Percentiles rank a stretch among this genome's conserved stretches.
Conservation (phyloP, 2,888 invertebrate genomes). For the Meta bourneti region DNA sequence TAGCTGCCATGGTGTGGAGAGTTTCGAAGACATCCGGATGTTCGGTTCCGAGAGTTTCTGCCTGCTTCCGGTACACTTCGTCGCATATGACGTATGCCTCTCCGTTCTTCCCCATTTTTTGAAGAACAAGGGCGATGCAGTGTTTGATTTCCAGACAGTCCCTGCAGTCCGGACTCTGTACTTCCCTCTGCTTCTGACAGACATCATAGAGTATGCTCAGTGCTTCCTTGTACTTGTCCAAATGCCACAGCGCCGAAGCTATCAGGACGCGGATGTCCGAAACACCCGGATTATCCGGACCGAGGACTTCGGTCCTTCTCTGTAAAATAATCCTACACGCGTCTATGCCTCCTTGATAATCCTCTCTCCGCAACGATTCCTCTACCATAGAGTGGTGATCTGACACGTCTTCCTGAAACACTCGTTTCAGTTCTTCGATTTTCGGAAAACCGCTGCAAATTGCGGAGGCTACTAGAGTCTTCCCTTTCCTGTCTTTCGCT, state of each 20-base stretch:
- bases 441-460: constrained; percentile 39
- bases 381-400: not conserved
- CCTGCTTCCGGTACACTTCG: not conserved
- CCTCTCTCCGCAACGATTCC: not conserved
- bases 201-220: constrained; percentile 21
- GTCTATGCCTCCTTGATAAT: not conserved
- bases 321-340: not conserved
- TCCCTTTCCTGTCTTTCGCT: constrained; percentile 16
- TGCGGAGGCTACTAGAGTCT: constrained; percentile 29
- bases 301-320: constrained; percentile 33
- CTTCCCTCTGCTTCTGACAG: constrained; percentile 6
- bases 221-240: constrained; percentile 21
- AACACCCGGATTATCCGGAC: constrained; percentile 19
- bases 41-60: not conserved
- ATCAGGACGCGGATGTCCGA: constrained; percentile 34
- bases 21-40: not conserved
- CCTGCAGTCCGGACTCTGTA: not conserved
- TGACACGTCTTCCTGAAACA: constrained; percentile 25
- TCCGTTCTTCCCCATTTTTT: not conserved
- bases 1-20: not conserved
- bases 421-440: constrained; percentile 36
- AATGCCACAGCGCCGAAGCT: constrained; percentile 9
- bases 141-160: not conserved
- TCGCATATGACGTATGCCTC: not conserved
- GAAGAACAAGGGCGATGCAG: not conserved